Percentiles rank a stretch among this genome's conserved stretches.
Evolutionary conservation across 2,888 invertebrate genomes (phyloP).

Genomic region (Prenolepis imparis): DNA sequence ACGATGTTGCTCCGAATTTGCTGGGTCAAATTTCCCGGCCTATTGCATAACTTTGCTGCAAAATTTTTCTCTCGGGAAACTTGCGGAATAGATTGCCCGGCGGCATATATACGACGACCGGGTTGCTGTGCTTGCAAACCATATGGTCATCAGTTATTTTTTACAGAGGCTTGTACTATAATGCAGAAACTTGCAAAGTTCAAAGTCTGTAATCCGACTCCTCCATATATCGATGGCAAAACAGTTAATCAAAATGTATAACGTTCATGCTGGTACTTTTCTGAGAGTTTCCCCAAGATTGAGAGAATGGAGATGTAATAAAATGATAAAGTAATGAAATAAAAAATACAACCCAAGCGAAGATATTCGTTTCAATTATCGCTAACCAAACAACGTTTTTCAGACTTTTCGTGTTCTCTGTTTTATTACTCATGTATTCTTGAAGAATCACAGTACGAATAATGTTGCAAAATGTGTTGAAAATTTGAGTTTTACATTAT

Average conservation of each 20-base stretch:
- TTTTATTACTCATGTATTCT: neutral
- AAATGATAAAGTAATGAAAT: neutral
- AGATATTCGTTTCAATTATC: neutral
- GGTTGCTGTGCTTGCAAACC: neutral
- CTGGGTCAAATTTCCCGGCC: neutral
- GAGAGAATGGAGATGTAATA: neutral
- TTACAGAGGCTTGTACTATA: neutral
- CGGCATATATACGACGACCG: neutral
- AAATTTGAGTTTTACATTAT: neutral
- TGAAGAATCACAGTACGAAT: neutral
- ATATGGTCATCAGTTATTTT: conserved; percentile 2
- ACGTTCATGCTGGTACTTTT: neutral
- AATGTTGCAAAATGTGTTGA: neutral
- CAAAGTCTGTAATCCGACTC: conserved; percentile 4
- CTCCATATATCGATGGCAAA: neutral
- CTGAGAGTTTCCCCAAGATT: neutral
- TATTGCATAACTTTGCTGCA: neutral
- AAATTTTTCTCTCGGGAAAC: neutral
- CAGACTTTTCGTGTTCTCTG: neutral
- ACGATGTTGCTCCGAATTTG: neutral
- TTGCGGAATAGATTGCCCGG: neutral
- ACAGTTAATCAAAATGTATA: neutral
- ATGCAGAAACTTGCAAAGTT: conserved; percentile 17
- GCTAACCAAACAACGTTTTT: neutral
- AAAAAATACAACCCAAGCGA: neutral